A percentile compares a stretch with the other conserved stretches of the same genome.
Evolutionary conservation across 2,113 vertebrate genomes (phyloP).

Genomic region (Acanthisitta chloris): DNA sequence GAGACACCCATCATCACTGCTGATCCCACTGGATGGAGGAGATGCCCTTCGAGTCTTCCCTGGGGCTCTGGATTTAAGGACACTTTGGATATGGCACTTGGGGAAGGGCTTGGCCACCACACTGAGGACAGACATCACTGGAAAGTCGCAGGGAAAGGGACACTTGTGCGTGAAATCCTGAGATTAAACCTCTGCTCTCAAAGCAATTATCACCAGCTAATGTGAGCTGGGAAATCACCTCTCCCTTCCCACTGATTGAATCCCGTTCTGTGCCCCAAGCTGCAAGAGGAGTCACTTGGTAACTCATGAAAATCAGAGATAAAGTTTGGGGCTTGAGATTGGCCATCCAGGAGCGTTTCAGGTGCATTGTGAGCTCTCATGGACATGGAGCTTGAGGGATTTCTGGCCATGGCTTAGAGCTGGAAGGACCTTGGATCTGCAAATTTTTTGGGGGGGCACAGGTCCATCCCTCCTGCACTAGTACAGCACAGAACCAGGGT

Average conservation of each 20-base stretch:
- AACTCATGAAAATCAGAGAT: background rate
- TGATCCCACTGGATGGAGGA: background rate
- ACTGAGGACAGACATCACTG: background rate
- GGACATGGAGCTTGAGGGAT: background rate
- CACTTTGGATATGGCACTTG: fast-evolving
- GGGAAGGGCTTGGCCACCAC: background rate
- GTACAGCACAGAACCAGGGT: background rate
- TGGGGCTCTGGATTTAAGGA: background rate
- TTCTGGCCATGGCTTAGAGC: background rate
- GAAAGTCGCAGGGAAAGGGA: background rate
- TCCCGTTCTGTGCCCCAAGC: background rate
- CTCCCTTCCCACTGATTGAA: background rate
- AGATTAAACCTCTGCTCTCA: constrained; percentile 20
- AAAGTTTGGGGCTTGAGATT: background rate
- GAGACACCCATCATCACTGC: fast-evolving
- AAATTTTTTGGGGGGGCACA: background rate
- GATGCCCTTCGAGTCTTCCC: background rate
- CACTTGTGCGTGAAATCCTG: background rate
- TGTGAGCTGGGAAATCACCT: constrained; percentile 20
- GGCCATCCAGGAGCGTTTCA: fast-evolving
- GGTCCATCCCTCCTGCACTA: background rate
- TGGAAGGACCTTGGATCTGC: background rate
- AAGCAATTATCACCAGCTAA: constrained; percentile 56
- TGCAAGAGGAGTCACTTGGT: background rate
- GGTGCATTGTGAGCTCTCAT: fast-evolving